These are phyloP conservation scores for Minunthozetes semirufus DNA, from an alignment of 2,888 invertebrate genomes.

Conservation along the genomic window DNA sequence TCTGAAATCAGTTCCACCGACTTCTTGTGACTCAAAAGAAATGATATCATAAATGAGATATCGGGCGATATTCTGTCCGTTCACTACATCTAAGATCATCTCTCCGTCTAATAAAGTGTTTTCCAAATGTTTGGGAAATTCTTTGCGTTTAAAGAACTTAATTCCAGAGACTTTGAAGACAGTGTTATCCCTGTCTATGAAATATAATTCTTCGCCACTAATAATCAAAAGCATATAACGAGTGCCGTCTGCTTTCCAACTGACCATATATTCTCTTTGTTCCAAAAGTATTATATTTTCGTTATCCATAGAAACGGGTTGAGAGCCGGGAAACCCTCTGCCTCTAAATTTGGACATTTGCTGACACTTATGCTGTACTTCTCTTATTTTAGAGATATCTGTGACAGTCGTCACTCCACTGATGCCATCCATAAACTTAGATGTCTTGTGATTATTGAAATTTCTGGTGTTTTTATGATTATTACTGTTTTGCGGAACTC, in stretches of 20 bases:
- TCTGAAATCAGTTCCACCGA: conserved; percentile 70
- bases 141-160: conserved; percentile 68
- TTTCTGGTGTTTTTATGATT: neutral
- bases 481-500: neutral
- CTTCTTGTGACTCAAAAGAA: conserved; percentile 67
- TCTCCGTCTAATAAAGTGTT: conserved; percentile 90
- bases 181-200: conserved; percentile 90
- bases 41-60: conserved; percentile 93
- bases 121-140: conserved; percentile 62
- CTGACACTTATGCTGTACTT: conserved; percentile 68
- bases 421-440: conserved; percentile 76
- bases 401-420: conserved; percentile 66
- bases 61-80: conserved; percentile 65
- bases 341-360: conserved; percentile 70
- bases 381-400: conserved; percentile 56
- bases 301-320: conserved; percentile 92
- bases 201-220: conserved; percentile 74
- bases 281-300: conserved; percentile 67
- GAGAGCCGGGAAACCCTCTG: conserved; percentile 86
- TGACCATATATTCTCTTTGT: conserved; percentile 82
- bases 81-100: conserved; percentile 88
- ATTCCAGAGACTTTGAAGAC: conserved; percentile 74
- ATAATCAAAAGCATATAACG: conserved; percentile 95
- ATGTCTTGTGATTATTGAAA: conserved; percentile 33
- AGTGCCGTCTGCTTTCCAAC: conserved; percentile 99